phyloP scores from a whole-genome alignment of 1,140 invertebrate genomes.

The Lanistes nyassanus region DNA sequence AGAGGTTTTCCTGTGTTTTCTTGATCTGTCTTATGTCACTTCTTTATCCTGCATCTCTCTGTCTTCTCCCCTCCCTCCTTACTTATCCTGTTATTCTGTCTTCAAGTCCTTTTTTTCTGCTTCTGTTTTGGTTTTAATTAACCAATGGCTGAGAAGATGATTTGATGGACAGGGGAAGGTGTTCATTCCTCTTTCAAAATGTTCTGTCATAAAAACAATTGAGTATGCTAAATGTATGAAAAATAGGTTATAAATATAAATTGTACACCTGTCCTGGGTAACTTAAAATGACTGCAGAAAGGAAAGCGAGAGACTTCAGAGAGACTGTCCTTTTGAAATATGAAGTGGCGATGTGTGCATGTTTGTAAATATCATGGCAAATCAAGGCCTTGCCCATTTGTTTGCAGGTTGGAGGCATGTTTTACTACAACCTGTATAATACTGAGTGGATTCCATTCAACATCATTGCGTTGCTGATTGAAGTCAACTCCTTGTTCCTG shows the following conservation, averaged over 20 bases:
- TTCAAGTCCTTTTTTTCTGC: too few relatives aligned
- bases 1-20: not conserved
- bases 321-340: too few relatives aligned
- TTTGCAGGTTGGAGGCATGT: constrained; percentile 58
- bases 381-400: not conserved
- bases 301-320: too few relatives aligned
- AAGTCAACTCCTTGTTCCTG: constrained; percentile 63
- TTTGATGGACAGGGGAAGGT: too few relatives aligned
- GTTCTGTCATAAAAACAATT: too few relatives aligned
- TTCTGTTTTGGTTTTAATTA: too few relatives aligned
- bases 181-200: too few relatives aligned
- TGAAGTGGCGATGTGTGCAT: not conserved
- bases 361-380: not conserved
- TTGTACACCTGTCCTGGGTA: too few relatives aligned
- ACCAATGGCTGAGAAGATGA: too few relatives aligned
- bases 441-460: constrained; percentile 57
- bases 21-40: not conserved
- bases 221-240: too few relatives aligned
- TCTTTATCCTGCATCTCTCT: not conserved
- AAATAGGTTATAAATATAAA: too few relatives aligned
- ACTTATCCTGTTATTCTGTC: not conserved
- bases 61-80: not conserved
- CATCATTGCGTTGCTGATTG: constrained; percentile 54
- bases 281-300: too few relatives aligned
- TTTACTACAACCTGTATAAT: constrained; percentile 56